A percentile compares a stretch with the other conserved stretches of the same genome.
Conservation (phyloP, 1,140 invertebrate genomes). For the Wiebesia pumilae region DNA sequence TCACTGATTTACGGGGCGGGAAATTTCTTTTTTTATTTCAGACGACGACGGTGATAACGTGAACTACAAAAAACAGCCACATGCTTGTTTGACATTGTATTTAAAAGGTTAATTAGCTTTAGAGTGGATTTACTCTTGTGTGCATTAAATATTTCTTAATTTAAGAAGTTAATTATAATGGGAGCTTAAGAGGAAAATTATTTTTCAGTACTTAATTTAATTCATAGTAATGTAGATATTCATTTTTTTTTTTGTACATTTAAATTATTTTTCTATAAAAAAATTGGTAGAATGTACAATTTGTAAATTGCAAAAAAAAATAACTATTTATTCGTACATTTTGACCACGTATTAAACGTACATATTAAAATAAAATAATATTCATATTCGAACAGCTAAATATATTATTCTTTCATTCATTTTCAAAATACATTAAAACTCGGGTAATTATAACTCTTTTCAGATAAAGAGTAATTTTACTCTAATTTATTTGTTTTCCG, state of each 20-base stretch:
- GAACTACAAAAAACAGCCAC: not conserved
- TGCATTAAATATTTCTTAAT: not conserved
- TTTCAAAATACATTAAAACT: too few relatives aligned
- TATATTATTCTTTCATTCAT: too few relatives aligned
- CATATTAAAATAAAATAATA: too few relatives aligned
- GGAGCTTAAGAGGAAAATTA: not conserved
- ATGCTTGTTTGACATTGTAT: conserved; percentile 1
- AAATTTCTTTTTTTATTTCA: not conserved
- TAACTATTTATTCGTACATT: too few relatives aligned
- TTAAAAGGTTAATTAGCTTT: not conserved
- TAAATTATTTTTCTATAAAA: too few relatives aligned
- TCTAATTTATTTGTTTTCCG: not conserved
- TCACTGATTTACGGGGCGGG: not conserved
- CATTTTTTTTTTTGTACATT: too few relatives aligned
- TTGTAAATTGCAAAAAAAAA: too few relatives aligned
- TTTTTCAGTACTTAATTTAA: not conserved
- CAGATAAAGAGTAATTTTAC: not conserved
- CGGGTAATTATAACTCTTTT: not conserved
- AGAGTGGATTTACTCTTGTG: not conserved
- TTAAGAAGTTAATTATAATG: not conserved
- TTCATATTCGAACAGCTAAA: too few relatives aligned
- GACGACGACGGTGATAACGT: not conserved
- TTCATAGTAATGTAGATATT: too few relatives aligned
- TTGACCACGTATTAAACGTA: too few relatives aligned
- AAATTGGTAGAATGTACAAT: not conserved